These are phyloP conservation scores for Cacoxenus indagator DNA, from an alignment of 2,888 invertebrate species.

Conservation along the genomic window DNA sequence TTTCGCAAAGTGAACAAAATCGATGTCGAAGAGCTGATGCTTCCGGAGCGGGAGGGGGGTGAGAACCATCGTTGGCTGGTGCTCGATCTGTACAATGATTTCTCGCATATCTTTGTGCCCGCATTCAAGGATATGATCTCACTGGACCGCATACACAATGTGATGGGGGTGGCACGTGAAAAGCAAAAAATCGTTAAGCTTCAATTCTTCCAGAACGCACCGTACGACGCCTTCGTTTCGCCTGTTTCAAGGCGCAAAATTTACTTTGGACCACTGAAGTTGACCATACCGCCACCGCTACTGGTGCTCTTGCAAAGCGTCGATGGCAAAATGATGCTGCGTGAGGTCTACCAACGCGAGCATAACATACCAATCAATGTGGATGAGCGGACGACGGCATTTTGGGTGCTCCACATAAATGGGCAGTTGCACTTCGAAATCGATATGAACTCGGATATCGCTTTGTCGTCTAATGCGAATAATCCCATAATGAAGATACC, in stretches of 20 bases:
- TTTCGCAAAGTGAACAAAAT: conserved; percentile 54
- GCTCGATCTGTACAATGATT: conserved; percentile 66
- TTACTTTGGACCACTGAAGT: conserved; percentile 66
- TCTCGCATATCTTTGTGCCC: conserved; percentile 69
- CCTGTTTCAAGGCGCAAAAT: conserved; percentile 62
- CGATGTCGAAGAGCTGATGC: conserved; percentile 58
- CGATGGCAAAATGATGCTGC: conserved; percentile 66
- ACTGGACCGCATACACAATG: conserved; percentile 64
- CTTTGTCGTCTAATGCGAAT: too few relatives aligned
- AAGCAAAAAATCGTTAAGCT: conserved; percentile 65
- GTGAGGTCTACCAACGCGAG: conserved; percentile 66
- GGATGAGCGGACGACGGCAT: conserved; percentile 58
- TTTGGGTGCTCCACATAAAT: conserved; percentile 64
- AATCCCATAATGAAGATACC: neutral
- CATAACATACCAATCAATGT: conserved; percentile 51
- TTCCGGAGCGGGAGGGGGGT: conserved; percentile 53
- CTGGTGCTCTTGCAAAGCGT: conserved; percentile 67
- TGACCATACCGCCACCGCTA: conserved; percentile 54
- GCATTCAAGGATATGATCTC: conserved; percentile 66
- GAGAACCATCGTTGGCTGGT: conserved; percentile 68
- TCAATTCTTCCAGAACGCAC: conserved; percentile 60
- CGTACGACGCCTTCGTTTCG: conserved; percentile 66
- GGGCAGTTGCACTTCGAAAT: conserved; percentile 59
- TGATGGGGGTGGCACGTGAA: conserved; percentile 56
- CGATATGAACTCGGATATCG: conserved; percentile 31